Evolutionary conservation across 1,140 invertebrate genomes (phyloP).

Genomic region (Magallana gigas): DNA sequence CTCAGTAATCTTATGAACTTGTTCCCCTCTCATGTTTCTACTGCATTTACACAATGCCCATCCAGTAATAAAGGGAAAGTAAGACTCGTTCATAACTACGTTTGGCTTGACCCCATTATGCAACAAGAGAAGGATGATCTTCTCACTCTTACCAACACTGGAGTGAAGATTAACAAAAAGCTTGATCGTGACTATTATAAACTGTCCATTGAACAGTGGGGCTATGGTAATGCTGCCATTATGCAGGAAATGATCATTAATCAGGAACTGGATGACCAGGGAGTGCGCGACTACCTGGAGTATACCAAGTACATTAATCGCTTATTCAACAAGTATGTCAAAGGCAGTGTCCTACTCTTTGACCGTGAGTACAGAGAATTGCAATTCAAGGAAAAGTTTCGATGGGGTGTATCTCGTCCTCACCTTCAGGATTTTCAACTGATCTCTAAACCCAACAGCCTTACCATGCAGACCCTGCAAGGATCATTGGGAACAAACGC

Average conservation of each 20-base stretch:
- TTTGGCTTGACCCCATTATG: not conserved
- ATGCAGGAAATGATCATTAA: not conserved
- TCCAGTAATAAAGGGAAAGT: constrained; percentile 8
- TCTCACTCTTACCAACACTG: not conserved
- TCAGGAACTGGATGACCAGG: not conserved
- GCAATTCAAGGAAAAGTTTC: constrained; percentile 1
- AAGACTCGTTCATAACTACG: not conserved
- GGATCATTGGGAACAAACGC: not conserved
- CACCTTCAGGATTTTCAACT: not conserved
- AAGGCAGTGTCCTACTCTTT: not conserved
- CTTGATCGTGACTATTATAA: not conserved
- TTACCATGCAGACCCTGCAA: not conserved
- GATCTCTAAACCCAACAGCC: not conserved
- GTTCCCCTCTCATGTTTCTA: not conserved
- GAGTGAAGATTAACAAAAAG: constrained; percentile 1
- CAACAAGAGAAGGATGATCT: not conserved
- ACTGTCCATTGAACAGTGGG: too few relatives aligned
- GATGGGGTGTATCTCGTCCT: constrained; percentile 3
- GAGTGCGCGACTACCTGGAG: not conserved
- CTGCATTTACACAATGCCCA: not conserved
- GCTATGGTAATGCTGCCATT: not conserved
- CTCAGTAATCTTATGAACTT: not conserved
- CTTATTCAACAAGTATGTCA: not conserved
- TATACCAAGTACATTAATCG: too few relatives aligned
- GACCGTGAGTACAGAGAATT: not conserved